Evolutionary conservation across 1,140 invertebrate genomes (phyloP), one percentile per base, ranked within the genome.

Genomic region (Acromyrmex echinatior): DNA sequence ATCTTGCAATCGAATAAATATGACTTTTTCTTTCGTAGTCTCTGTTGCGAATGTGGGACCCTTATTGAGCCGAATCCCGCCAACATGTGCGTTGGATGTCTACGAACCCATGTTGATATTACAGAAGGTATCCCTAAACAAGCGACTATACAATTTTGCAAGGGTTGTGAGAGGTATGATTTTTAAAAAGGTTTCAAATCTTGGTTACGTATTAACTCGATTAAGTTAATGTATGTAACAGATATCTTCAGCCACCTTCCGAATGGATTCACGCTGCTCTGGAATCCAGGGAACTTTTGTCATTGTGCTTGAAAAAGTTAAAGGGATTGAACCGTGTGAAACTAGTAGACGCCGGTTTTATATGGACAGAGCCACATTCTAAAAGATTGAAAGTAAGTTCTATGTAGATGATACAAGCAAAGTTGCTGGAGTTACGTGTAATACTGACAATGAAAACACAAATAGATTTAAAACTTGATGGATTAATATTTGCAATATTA

Each of bases 291-390:
- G 99, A 99, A 95, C 96, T 99, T 0, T 95, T 99, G 2, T 96
- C 98, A 0, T 93, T 99, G 3, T 99, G 99, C 93, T 95, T 99
- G 5, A 99, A 99, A 93, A 98, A 98, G 93, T 95, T 99, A 0
- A 99, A 99, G 96, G 98, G 98, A 5, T 96, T 99, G 0, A 98
- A 97, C 91, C 97, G 97, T 94, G 98, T 99, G 0, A 98, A 98
- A 93, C 95, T 99, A 6, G 96, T 99, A 63, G 99, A 99, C 97
- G 99, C 99, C 73, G 97, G 97, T 7, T 99, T 99, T 96, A 96
- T 99, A 4, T 99, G 99, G 99, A 99, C 99, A 51, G 99, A 99
- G 94, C 99, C 99, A 80, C 99, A 99, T 96, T 99, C 99, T 0
- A 99, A 99, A 95, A 96, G 99, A 86, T 97, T 99, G 39, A 99